phyloP scores from a whole-genome alignment of 2,888 invertebrate species.

The Xestoiulus laeticollis region DNA sequence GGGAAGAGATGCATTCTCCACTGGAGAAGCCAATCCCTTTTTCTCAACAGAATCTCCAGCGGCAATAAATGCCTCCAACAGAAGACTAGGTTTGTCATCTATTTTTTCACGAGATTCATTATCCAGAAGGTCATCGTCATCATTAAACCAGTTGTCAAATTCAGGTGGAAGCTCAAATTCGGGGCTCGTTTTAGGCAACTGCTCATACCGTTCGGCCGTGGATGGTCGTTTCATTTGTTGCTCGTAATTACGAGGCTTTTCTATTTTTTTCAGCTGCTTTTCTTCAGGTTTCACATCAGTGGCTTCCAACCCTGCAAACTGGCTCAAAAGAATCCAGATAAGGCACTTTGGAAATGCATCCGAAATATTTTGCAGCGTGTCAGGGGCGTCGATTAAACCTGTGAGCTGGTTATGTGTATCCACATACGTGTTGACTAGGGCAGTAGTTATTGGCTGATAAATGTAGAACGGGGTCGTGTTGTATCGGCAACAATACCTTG shows the following conservation, averaged over 20 bases:
- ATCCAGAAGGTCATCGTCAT: constrained; percentile 44
- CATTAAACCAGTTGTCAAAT: constrained; percentile 29
- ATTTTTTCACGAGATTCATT: not conserved
- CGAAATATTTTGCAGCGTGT: constrained; percentile 61
- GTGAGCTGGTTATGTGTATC: constrained; percentile 65
- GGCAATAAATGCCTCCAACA: not conserved
- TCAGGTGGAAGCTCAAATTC: not conserved
- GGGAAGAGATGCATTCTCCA: not conserved
- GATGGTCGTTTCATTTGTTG: not conserved
- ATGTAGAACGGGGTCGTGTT: constrained; percentile 59
- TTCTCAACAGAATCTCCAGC: not conserved
- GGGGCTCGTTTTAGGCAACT: not conserved
- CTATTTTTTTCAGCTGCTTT: not conserved
- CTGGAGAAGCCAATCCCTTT: not conserved
- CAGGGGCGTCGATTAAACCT: constrained; percentile 65
- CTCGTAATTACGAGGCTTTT: not conserved
- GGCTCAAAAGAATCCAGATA: constrained; percentile 63
- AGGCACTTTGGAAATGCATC: constrained; percentile 63
- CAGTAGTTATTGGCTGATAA: constrained; percentile 58
- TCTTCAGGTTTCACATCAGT: not conserved
- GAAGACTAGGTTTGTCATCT: not conserved
- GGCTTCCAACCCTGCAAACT: constrained; percentile 53
- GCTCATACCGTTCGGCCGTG: constrained; percentile 38
- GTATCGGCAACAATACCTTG: constrained; percentile 60
- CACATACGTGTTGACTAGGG: constrained; percentile 62